Conservation (phyloP, 1,140 invertebrate species). For the Chlorops oryzae region DNA sequence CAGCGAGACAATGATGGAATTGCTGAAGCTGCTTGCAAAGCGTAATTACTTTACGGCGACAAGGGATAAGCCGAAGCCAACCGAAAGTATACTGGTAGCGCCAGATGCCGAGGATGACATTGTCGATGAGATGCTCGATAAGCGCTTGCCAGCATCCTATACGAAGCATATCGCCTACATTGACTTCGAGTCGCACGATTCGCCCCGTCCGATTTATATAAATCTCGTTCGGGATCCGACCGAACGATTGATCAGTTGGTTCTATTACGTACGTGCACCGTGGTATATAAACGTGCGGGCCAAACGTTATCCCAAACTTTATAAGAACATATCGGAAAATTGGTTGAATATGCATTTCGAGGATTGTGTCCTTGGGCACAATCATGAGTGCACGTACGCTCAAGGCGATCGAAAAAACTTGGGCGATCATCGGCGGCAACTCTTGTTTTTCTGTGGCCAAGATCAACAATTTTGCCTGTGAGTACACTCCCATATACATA, state of each 20-base stretch:
- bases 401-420: conserved; percentile 73
- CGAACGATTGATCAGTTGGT: conserved; percentile 84
- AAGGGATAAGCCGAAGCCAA: conserved; percentile 72
- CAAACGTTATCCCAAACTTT: conserved; percentile 71
- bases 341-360: conserved; percentile 89
- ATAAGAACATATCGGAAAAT: conserved; percentile 68
- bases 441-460: conserved; percentile 83
- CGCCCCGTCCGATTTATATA: conserved; percentile 78
- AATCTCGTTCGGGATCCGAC: conserved; percentile 83
- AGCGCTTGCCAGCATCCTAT: conserved; percentile 55
- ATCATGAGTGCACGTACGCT: conserved; percentile 75
- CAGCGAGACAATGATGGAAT: conserved; percentile 81
- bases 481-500: conserved; percentile 47
- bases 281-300: conserved; percentile 83
- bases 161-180: conserved; percentile 77
- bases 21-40: conserved; percentile 65
- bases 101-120: conserved; percentile 64
- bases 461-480: conserved; percentile 70
- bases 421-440: conserved; percentile 73
- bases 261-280: conserved; percentile 74
- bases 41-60: conserved; percentile 74
- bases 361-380: conserved; percentile 71
- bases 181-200: conserved; percentile 66
- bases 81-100: conserved; percentile 56
- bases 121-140: conserved; percentile 51